These are phyloP conservation scores for Rhagonycha fulva DNA, from an alignment of 2,888 invertebrate genomes.

Conservation along the genomic window DNA sequence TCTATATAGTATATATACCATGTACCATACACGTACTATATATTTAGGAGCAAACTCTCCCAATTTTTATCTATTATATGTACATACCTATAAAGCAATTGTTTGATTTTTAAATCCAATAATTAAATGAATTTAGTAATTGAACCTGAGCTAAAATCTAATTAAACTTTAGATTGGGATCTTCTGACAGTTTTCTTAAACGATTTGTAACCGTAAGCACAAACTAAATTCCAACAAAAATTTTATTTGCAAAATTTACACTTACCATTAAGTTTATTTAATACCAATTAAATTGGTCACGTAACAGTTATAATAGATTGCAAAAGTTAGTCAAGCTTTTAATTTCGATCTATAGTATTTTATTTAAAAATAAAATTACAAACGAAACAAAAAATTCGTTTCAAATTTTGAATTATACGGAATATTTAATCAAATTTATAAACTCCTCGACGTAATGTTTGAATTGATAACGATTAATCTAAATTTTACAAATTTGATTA, in stretches of 20 bases:
- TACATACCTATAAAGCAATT: slow-evolving; percentile 4
- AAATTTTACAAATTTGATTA: no score
- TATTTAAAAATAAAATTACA: neutral
- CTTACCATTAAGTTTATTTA: neutral
- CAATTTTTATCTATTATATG: slow-evolving; percentile 14
- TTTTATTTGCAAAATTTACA: neutral
- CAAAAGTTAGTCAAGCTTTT: neutral
- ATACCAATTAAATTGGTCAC: neutral
- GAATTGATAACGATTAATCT: no score
- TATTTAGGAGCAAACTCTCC: slow-evolving; percentile 15
- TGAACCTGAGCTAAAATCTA: neutral
- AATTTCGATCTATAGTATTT: neutral
- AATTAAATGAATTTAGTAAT: neutral
- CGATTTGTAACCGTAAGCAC: neutral
- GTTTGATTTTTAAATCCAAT: neutral
- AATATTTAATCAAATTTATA: neutral
- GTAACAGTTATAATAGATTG: neutral
- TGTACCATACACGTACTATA: neutral
- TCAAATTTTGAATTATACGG: neutral
- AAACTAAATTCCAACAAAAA: neutral
- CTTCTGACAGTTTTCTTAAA: neutral
- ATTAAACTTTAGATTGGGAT: neutral
- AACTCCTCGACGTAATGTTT: no score
- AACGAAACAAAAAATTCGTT: neutral
- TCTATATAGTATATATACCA: slow-evolving; percentile 5